These are phyloP conservation scores for Neodiprion lecontei DNA, from an alignment of 1,140 invertebrate genomes.

Conservation along the genomic window DNA sequence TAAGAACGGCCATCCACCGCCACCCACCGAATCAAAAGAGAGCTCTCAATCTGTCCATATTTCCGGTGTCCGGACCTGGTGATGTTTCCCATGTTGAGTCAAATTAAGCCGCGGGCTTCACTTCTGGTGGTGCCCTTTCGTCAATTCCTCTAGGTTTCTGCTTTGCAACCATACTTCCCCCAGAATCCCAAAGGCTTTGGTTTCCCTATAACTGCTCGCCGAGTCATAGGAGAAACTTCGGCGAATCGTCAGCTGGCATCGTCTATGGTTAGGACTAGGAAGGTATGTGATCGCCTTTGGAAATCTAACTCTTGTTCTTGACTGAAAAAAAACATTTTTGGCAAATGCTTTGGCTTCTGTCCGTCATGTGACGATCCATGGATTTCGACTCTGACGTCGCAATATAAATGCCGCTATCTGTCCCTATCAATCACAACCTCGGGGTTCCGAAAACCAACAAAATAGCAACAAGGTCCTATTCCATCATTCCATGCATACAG, in stretches of 20 bases:
- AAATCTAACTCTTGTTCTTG: slow-evolving; percentile 82
- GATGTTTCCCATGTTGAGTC: slow-evolving; percentile 64
- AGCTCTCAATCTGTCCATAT: no score
- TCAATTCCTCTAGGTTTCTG: slow-evolving; percentile 72
- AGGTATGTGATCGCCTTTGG: slow-evolving; percentile 83
- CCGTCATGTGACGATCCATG: slow-evolving; percentile 79
- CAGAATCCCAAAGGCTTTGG: slow-evolving; percentile 80
- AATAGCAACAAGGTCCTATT: no score
- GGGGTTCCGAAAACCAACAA: no score
- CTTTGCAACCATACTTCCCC: slow-evolving; percentile 46
- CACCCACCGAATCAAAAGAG: no score
- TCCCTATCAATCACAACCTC: slow-evolving; percentile 29
- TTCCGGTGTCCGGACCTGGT: no score
- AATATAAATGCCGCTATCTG: slow-evolving; percentile 76
- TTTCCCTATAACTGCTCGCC: slow-evolving; percentile 70
- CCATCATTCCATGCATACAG: no score
- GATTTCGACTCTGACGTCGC: slow-evolving; percentile 77
- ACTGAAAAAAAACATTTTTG: slow-evolving; percentile 82
- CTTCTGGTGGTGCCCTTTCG: slow-evolving; percentile 88
- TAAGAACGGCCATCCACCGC: no score
- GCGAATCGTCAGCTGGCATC: slow-evolving; percentile 77
- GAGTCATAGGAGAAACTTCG: slow-evolving; percentile 66
- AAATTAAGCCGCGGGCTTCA: slow-evolving; percentile 93
- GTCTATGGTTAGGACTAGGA: slow-evolving; percentile 86
- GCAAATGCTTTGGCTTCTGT: slow-evolving; percentile 76